Percentiles rank a stretch among this genome's conserved stretches.
Conservation (phyloP, 2,888 invertebrate species). For the Drosophila anceps region DNA sequence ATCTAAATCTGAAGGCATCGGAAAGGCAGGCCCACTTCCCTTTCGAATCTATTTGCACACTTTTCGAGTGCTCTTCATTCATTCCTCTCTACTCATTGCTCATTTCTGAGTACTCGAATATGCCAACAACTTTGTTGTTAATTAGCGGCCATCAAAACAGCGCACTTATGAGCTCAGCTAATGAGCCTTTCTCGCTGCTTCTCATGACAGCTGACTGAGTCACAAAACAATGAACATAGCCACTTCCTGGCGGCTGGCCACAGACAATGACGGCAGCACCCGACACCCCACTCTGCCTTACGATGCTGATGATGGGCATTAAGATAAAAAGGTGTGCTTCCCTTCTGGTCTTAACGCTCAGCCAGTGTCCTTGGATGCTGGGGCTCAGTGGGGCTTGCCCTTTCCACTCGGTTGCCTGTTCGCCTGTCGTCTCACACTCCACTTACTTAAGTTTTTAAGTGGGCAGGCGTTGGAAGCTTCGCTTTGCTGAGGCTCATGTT, state of each 20-base stretch:
- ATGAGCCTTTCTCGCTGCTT: slow-evolving; percentile 17
- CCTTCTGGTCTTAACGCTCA: slow-evolving; percentile 16
- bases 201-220: slow-evolving; percentile 27
- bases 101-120: neutral
- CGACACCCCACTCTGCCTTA: slow-evolving; percentile 8
- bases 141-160: slow-evolving; percentile 56
- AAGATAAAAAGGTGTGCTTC: slow-evolving; percentile 40
- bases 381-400: slow-evolving; percentile 7
- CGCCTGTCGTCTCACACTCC: slow-evolving; percentile 50
- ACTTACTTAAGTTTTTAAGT: slow-evolving; percentile 63
- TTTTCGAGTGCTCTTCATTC: neutral
- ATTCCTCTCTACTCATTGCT: neutral
- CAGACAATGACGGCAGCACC: slow-evolving; percentile 27
- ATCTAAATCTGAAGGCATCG: neutral
- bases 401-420: slow-evolving; percentile 24
- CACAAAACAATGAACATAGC: slow-evolving; percentile 46
- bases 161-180: slow-evolving; percentile 33
- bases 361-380: slow-evolving; percentile 23
- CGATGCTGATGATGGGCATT: neutral
- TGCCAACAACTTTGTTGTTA: slow-evolving; percentile 30
- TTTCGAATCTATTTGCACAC: neutral
- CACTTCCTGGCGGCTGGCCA: slow-evolving; percentile 45
- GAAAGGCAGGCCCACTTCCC: neutral
- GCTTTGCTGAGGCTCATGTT: slow-evolving; percentile 58
- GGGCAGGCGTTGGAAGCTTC: slow-evolving; percentile 9